Evolutionary conservation across 2,888 invertebrate genomes (phyloP), one percentile per base, ranked within the genome.

Genomic region (Sphaerophoria taeniata): DNA sequence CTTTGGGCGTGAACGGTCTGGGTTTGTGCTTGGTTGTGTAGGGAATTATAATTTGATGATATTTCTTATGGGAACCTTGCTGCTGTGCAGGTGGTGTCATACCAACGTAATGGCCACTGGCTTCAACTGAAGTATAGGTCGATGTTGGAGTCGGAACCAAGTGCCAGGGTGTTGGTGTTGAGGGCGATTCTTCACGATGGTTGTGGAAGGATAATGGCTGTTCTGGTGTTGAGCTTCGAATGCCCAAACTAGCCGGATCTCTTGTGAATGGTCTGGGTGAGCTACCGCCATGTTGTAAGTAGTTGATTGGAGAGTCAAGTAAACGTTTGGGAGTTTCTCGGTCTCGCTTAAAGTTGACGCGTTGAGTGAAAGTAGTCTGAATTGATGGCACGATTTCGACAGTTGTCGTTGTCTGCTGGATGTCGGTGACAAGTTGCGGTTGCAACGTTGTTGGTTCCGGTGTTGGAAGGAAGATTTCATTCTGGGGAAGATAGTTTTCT

Each of bases 21-120:
- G 94, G 93, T 14, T 93, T 93, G 72, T 93, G 93, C 82, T 93
- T 94, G 55, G 94, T 95, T 2, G 95, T 95, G 88, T 97, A 97
- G 0, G 97, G 97, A 79, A 97, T 95, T 72, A 97, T 96, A 71
- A 97, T 96, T 92, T 97, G 97, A 6, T 97, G 96, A 9, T 95
- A 94, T 90, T 95, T 93, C 90, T 95, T 95, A 12, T 75, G 33
- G 6, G 83, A 72, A 12, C 84, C 63, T 31, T 90, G 89, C 3
- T 89, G 87, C 0, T 88, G 87, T 0, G 24, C 24, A 24, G 92
- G 91, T 3, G 89, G 89, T 6, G 90, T 88, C 88, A 92, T 91
- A 3, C 91, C 87, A 67, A 91, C 89, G 88, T 87, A 89, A 86
- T 91, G 90, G 0, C 91, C 91, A 56, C 91, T 92, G 9, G 92